Base-by-base conservation (phyloP, 2,797 vertebrate genomes). In the Pseudochaenichthys georgianus region DNA sequence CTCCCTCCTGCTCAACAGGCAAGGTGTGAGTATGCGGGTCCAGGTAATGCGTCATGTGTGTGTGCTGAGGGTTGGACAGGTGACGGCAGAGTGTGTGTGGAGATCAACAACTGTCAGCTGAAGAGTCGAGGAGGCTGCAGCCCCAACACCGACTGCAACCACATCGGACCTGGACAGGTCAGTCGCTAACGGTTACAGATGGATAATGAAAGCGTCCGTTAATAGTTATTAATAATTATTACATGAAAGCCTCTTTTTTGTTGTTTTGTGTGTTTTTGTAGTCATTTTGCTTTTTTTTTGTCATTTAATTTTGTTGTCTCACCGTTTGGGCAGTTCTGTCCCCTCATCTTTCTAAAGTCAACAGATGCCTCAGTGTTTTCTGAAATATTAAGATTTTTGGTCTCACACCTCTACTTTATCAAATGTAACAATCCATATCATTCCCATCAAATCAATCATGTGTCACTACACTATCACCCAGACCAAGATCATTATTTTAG, bases 11-110 rank as follows among this genome's bases (percentile, higher is more conserved):
- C 9, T 69, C 64, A 58, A 41, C 51, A 98, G 98, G 97, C 97
- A 0, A 77, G 90, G 65, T 99, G 98, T 89, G 86, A 90, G 66
- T 95, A 90, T 21, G 76, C 77, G 0, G 91, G 90, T 70, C 93
- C 91, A 1, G 96, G 96, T 8, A 93, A 91, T 0, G 88, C 92
- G 45, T 94, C 82, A 0, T 99, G 98, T 79, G 84, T 93, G 16
- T 99, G 98, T 79, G 86, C 88, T 11, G 87, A 92, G 19, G 98
- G 98, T 59, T 99, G 98, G 98, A 96, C 89, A 0, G 98, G 98
- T 8, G 97, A 99, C 0, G 98, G 98, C 8, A 91, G 78, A 15
- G 80, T 88, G 60, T 99, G 98, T 13, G 77, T 96, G 70, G 94
- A 96, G 80, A 94, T 98, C n/a, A 95, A 99, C 76, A 96, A 96